Conservation (phyloP, 2,113 vertebrate genomes). For the Gorsachius goisagi region DNA sequence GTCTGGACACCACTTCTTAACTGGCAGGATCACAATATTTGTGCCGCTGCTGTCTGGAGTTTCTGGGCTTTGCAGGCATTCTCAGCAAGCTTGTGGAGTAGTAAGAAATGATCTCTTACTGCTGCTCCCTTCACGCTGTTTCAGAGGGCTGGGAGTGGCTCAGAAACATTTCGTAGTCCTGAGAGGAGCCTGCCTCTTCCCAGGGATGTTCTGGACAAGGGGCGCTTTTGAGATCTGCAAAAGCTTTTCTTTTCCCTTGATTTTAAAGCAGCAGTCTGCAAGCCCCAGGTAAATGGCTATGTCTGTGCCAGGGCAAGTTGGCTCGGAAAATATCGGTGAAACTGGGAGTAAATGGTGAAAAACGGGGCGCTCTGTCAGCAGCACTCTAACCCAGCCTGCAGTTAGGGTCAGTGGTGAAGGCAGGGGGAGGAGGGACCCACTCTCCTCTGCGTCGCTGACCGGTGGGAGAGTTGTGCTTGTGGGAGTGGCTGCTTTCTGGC, state of each 20-base stretch:
- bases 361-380: not conserved
- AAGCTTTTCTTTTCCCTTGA: not conserved
- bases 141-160: not conserved
- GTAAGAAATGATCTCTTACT: not conserved
- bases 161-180: not conserved
- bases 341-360: not conserved
- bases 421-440: not conserved
- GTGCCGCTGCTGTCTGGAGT: not conserved
- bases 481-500: not conserved
- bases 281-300: not conserved
- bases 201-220: not conserved
- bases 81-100: not conserved
- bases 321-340: not conserved
- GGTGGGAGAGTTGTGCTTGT: not conserved
- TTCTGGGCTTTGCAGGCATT: not conserved
- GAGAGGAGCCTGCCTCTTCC: not conserved
- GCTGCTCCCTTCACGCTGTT: not conserved
- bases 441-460: fast-evolving
- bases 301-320: not conserved
- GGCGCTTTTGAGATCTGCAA: fast-evolving
- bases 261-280: not conserved
- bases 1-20: not conserved
- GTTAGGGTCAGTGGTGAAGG: not conserved
- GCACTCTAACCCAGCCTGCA: not conserved
- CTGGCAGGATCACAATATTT: not conserved